A percentile compares a stretch with the other conserved stretches of the same genome.
Conservation (phyloP, 2,888 invertebrate genomes). For the Leucoma salicis region DNA sequence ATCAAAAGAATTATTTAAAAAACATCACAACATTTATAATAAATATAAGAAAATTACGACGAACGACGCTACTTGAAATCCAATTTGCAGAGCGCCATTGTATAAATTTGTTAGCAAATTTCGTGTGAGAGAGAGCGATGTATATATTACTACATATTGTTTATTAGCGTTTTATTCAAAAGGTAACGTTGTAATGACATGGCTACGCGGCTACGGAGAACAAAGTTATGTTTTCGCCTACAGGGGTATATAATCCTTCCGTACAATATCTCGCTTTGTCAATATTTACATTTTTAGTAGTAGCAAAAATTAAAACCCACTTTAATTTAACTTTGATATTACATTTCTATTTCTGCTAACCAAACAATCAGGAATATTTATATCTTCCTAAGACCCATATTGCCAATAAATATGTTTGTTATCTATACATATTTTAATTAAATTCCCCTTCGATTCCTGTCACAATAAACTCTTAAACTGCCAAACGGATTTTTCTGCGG, state of each 20-base stretch:
- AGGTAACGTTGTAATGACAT: neutral
- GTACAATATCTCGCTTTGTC: too few species aligned
- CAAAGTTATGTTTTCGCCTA: neutral
- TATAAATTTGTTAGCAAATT: conserved; percentile 3
- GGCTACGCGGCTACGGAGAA: neutral
- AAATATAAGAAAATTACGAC: neutral
- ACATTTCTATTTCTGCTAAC: too few species aligned
- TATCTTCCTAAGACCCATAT: too few species aligned
- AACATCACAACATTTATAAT: neutral
- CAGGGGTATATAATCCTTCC: neutral
- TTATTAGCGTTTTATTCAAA: neutral
- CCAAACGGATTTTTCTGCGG: too few species aligned
- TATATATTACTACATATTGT: conserved; percentile 2
- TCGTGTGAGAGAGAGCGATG: conserved; percentile 1
- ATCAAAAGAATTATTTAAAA: neutral
- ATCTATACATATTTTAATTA: too few species aligned
- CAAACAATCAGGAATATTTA: too few species aligned
- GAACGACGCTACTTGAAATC: neutral
- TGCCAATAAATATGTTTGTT: too few species aligned
- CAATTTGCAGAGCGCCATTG: conserved; percentile 1
- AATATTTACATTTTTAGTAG: too few species aligned
- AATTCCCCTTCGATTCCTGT: too few species aligned
- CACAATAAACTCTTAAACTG: too few species aligned
- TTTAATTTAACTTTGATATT: too few species aligned
- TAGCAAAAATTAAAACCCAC: too few species aligned